Evolutionary conservation across 2,888 invertebrate genomes (phyloP).

Genomic region (Odontocolon sp.): DNA sequence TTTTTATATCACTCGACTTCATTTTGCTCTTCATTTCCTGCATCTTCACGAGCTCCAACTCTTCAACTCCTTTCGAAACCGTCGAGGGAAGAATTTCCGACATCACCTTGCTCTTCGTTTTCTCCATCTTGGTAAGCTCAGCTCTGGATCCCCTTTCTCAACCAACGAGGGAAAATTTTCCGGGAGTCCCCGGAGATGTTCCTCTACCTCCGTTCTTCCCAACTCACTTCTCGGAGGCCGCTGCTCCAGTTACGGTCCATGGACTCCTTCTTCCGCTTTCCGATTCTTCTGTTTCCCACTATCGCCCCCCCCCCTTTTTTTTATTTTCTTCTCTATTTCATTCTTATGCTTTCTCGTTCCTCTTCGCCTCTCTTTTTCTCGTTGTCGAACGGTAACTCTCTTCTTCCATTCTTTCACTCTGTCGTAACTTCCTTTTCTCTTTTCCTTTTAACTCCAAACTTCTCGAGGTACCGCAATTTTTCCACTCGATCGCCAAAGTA

Average conservation of each 20-base stretch:
- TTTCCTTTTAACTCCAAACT: conserved; percentile 1
- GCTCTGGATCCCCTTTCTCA: conserved; percentile 30
- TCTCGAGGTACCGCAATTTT: conserved; percentile 49
- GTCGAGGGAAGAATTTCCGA: too few relatives aligned
- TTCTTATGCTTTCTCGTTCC: conserved; percentile 21
- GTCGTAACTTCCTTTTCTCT: background rate
- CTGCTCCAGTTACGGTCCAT: conserved; percentile 56
- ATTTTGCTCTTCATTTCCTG: background rate
- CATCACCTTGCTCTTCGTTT: conserved; percentile 9
- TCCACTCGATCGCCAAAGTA: conserved; percentile 54
- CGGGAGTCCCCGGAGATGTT: conserved; percentile 52
- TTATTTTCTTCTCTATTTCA: conserved; percentile 18
- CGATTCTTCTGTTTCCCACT: conserved; percentile 49
- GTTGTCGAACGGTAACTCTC: background rate
- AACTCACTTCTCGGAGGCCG: conserved; percentile 33
- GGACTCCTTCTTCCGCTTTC: conserved; percentile 52
- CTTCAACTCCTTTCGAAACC: conserved; percentile 3
- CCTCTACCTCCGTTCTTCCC: background rate
- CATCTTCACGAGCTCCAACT: conserved; percentile 5
- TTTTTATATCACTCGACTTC: background rate
- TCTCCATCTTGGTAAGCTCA: too few relatives aligned
- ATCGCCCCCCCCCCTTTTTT: conserved; percentile 22
- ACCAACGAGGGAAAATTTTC: conserved; percentile 38
- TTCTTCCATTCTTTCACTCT: background rate
- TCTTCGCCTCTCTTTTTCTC: conserved; percentile 7